These are phyloP conservation scores for Discoglossus pictus DNA, from an alignment of 2,797 vertebrate genomes.

Conservation along the genomic window DNA sequence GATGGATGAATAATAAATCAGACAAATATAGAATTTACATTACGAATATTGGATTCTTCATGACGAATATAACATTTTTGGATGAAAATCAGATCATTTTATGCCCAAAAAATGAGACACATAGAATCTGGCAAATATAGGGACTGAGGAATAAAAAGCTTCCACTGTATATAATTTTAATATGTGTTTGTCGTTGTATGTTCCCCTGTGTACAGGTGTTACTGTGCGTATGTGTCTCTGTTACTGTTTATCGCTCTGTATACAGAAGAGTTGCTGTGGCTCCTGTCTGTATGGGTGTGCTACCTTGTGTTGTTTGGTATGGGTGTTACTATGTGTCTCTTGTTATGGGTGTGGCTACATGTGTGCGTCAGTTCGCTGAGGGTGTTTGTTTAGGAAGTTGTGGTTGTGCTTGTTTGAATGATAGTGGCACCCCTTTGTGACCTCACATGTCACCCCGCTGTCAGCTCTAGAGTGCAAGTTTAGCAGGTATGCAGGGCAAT, in stretches of 20 bases:
- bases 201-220: background rate
- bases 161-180: too few relatives aligned
- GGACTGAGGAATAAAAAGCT: too few relatives aligned
- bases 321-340: background rate
- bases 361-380: constrained; percentile 6
- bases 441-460: background rate
- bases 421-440: constrained; percentile 18
- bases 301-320: background rate
- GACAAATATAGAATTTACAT: too few relatives aligned
- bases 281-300: background rate
- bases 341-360: background rate
- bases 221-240: too few relatives aligned
- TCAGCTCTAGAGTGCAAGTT: background rate
- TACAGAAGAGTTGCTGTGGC: too few relatives aligned
- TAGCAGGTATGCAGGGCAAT: background rate
- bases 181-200: background rate
- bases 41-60: too few relatives aligned
- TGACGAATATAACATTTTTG: too few relatives aligned
- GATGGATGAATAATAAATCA: too few relatives aligned
- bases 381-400: constrained; percentile 30
- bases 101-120: too few relatives aligned
- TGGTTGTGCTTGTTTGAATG: constrained; percentile 18
- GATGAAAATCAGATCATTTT: too few relatives aligned
- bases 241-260: too few relatives aligned
- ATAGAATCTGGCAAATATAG: too few relatives aligned